These are phyloP conservation scores for Ceratitis capitata DNA, from an alignment of 1,140 invertebrate genomes.

Conservation along the genomic window DNA sequence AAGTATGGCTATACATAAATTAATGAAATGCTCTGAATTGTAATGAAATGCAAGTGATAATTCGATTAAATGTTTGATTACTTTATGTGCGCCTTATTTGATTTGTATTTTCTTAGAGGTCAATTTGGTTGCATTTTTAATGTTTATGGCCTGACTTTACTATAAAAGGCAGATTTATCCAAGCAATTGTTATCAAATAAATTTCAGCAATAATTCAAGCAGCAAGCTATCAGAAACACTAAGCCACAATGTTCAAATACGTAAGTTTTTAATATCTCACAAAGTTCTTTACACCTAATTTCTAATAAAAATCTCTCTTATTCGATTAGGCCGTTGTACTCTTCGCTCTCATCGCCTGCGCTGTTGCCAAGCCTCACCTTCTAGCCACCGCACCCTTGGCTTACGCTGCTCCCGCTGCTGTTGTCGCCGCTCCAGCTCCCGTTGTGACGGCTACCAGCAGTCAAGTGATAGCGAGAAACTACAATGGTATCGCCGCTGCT, in stretches of 20 bases:
- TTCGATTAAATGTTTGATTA: neutral
- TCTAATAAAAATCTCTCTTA: neutral
- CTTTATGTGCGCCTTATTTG: neutral
- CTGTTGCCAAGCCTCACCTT: slow-evolving; percentile 49
- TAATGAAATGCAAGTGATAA: neutral
- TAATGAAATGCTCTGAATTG: neutral
- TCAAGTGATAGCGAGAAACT: slow-evolving; percentile 66
- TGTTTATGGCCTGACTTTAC: neutral
- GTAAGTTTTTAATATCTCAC: neutral
- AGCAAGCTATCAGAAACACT: neutral
- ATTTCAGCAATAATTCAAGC: neutral
- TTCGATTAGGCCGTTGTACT: slow-evolving; percentile 49
- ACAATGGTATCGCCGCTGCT: slow-evolving; percentile 52
- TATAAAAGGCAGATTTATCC: neutral
- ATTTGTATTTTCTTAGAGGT: neutral
- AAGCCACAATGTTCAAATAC: slow-evolving; percentile 41
- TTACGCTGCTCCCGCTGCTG: slow-evolving; percentile 48
- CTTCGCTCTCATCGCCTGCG: slow-evolving; percentile 49
- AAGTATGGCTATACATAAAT: neutral
- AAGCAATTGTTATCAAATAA: neutral
- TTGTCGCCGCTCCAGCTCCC: slow-evolving; percentile 53
- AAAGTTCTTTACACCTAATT: neutral
- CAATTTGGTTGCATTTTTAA: neutral
- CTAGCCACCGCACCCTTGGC: slow-evolving; percentile 43
- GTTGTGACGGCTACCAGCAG: slow-evolving; percentile 66